phyloP scores from a whole-genome alignment of 2,888 invertebrate genomes.

The Sinotaia quadrata region DNA sequence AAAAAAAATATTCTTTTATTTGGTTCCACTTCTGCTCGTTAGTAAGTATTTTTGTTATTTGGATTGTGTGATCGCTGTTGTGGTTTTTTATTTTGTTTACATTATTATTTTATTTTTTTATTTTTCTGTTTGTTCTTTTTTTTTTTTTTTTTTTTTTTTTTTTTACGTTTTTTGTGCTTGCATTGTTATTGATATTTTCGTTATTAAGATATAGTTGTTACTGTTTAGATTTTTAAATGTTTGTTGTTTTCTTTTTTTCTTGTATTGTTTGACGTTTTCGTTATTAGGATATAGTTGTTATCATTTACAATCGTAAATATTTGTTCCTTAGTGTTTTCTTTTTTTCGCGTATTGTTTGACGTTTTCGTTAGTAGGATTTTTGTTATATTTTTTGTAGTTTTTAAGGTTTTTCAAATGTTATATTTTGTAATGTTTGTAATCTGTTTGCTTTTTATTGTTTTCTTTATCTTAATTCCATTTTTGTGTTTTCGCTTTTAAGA shows the following conservation, averaged over 20 bases:
- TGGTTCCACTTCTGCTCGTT: slow-evolving; percentile 5
- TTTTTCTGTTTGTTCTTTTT: neutral
- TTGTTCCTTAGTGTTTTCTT: too few relatives aligned
- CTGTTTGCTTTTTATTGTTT: too few relatives aligned
- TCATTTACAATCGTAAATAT: too few relatives aligned
- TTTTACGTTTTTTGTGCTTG: neutral
- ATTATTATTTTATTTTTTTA: neutral
- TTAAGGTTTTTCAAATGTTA: too few relatives aligned
- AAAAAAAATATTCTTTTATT: neutral
- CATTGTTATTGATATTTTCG: neutral
- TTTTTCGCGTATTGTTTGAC: too few relatives aligned
- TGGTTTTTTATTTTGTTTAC: too few relatives aligned
- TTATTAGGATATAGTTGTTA: neutral
- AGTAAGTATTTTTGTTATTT: neutral
- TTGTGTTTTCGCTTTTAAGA: too few relatives aligned
- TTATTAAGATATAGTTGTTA: neutral
- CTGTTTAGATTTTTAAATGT: neutral
- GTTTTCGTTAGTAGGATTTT: too few relatives aligned
- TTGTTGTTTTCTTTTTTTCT: neutral
- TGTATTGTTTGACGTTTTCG: neutral
- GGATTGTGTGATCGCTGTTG: neutral
- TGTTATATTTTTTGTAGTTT: too few relatives aligned
- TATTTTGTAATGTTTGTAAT: too few relatives aligned
- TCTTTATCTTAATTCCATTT: too few relatives aligned
- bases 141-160: neutral